A percentile compares a stretch with the other conserved stretches of the same genome.
Conservation (phyloP, 2,113 vertebrate species). For the Chionodraco myersi region DNA sequence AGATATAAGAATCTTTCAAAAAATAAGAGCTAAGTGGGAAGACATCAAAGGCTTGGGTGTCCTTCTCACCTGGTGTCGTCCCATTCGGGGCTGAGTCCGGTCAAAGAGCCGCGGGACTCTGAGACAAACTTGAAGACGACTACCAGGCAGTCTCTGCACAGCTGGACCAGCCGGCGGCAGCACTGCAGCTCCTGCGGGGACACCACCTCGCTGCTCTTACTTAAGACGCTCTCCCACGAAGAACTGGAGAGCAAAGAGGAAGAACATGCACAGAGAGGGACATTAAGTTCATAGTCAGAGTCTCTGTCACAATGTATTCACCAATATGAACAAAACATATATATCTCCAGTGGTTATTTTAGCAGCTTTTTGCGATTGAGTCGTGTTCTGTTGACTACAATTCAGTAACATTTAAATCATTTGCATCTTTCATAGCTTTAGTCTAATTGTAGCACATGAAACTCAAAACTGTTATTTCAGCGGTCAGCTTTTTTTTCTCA, state of each 20-base stretch:
- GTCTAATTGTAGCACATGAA: no score
- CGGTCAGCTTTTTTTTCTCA: no score
- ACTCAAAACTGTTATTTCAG: no score
- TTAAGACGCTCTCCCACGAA: slow-evolving; percentile 95
- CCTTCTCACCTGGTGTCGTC: slow-evolving; percentile 92
- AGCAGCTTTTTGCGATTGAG: no score
- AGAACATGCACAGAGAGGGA: not conserved
- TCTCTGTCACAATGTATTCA: not conserved
- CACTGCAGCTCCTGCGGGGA: slow-evolving; percentile 92
- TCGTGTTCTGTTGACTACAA: no score
- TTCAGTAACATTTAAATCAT: no score
- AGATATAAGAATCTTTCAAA: not conserved
- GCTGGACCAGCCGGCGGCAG: slow-evolving; percentile 94
- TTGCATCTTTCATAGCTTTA: no score
- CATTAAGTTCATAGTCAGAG: not conserved
- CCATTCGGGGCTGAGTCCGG: slow-evolving; percentile 89
- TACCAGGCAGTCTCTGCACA: slow-evolving; percentile 95
- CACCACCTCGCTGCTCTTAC: slow-evolving; percentile 90
- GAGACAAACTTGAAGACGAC: slow-evolving; percentile 95
- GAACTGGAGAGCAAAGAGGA: slow-evolving; percentile 79
- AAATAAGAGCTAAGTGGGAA: slow-evolving; percentile 20
- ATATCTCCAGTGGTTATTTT: not conserved
- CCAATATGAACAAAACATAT: not conserved
- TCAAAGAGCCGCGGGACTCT: slow-evolving; percentile 89
- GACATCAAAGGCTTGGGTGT: not conserved